Evolutionary conservation across 1,140 invertebrate species (phyloP).

Genomic region (Lepidurus apus): DNA sequence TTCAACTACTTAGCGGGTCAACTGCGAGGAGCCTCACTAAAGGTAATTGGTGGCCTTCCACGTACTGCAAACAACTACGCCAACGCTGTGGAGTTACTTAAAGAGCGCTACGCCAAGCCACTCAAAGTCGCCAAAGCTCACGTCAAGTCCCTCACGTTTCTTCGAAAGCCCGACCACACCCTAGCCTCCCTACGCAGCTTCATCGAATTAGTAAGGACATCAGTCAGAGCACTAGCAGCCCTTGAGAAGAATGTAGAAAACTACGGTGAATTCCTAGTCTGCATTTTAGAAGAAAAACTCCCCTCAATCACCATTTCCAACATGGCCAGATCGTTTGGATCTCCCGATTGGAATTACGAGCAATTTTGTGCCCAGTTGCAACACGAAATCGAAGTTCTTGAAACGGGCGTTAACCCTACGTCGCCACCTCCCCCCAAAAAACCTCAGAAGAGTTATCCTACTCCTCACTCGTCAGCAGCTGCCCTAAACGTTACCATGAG

Average conservation of each 20-base stretch:
- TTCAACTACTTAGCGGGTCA: conserved; percentile 25
- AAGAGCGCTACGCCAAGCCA: conserved; percentile 24
- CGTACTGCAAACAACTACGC: not conserved
- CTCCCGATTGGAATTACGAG: no score
- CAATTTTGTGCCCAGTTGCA: no score
- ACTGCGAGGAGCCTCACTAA: not conserved
- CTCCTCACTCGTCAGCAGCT: not conserved
- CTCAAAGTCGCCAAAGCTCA: conserved; percentile 23
- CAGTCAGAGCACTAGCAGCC: not conserved
- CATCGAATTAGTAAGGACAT: conserved; percentile 8
- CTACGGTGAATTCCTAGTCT: no score
- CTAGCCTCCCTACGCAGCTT: not conserved
- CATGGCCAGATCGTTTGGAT: no score
- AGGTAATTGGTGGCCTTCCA: not conserved
- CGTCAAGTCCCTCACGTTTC: not conserved
- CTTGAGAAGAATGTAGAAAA: conserved; percentile 3
- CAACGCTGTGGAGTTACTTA: not conserved
- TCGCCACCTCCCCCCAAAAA: not conserved
- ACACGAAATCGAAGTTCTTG: conserved; percentile 24
- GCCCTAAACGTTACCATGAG: not conserved
- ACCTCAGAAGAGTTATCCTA: not conserved
- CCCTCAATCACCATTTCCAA: no score
- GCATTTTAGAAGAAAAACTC: no score
- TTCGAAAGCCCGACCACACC: not conserved
- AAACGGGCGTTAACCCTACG: not conserved